A percentile compares a stretch with the other conserved stretches of the same genome.
These are phyloP conservation scores for Orchesella flavescens DNA, from an alignment of 2,888 invertebrate species.

Conservation along the genomic window DNA sequence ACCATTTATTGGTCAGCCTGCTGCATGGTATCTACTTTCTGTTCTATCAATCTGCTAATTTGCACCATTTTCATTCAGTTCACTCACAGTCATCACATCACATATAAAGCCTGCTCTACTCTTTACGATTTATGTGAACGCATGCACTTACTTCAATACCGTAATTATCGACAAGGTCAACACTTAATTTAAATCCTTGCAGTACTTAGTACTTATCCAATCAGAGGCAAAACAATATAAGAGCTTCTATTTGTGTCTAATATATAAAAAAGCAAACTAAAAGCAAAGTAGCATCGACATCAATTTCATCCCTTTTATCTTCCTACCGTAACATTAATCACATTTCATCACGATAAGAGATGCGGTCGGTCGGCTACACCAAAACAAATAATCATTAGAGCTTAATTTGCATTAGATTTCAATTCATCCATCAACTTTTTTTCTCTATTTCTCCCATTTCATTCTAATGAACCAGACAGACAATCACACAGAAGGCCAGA, in stretches of 20 bases:
- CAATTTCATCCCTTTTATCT: conserved; percentile 9
- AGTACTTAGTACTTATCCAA: not conserved
- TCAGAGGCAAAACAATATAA: not conserved
- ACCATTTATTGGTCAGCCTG: too few relatives aligned
- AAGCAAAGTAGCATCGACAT: not conserved
- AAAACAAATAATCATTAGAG: conserved; percentile 61
- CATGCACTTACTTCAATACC: not conserved
- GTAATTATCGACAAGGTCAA: not conserved
- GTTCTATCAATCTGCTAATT: too few relatives aligned
- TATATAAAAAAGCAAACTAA: not conserved
- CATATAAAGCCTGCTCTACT: too few relatives aligned
- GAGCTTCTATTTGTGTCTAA: not conserved
- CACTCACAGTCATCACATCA: too few relatives aligned
- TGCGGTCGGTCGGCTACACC: conserved; percentile 53
- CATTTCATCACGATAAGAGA: conserved; percentile 42
- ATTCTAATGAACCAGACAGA: conserved; percentile 38
- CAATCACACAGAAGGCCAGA: conserved; percentile 4
- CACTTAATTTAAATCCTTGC: not conserved
- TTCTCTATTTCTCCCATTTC: not conserved
- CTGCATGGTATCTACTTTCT: too few relatives aligned
- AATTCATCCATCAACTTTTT: conserved; percentile 31
- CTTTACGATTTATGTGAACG: not conserved
- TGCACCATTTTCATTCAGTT: too few relatives aligned
- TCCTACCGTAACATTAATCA: conserved; percentile 40
- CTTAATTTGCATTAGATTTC: conserved; percentile 60